Percentiles rank a stretch among this genome's conserved stretches.
These are phyloP conservation scores for Agelastica alni DNA, from an alignment of 2,888 invertebrate genomes.

Conservation along the genomic window DNA sequence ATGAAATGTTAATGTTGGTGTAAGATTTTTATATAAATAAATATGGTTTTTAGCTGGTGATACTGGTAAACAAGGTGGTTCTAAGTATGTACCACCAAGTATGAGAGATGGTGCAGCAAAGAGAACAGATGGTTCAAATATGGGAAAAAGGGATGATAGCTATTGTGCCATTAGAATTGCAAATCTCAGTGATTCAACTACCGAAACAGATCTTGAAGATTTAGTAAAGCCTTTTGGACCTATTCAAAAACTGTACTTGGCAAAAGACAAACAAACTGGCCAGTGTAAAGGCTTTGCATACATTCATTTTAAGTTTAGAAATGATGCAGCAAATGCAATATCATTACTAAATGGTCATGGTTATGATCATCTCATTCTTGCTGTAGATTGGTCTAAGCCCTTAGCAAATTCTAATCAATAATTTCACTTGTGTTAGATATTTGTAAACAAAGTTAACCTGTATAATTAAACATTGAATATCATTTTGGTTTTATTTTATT, in stretches of 20 bases:
- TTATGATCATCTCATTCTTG: slow-evolving; percentile 96
- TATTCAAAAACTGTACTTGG: slow-evolving; percentile 91
- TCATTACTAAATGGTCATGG: slow-evolving; percentile 87
- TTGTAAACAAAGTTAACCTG: too few relatives aligned
- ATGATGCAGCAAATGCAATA: slow-evolving; percentile 93
- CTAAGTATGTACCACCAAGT: slow-evolving; percentile 87
- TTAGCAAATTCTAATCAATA: slow-evolving; percentile 26
- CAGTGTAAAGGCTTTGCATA: slow-evolving; percentile 98
- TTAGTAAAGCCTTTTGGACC: slow-evolving; percentile 93
- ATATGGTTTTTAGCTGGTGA: slow-evolving; percentile 38
- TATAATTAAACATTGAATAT: too few relatives aligned
- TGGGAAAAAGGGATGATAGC: slow-evolving; percentile 75
- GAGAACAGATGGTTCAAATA: slow-evolving; percentile 67
- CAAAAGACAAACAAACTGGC: slow-evolving; percentile 88
- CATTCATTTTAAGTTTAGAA: slow-evolving; percentile 90
- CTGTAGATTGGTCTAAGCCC: slow-evolving; percentile 98
- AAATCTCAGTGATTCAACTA: slow-evolving; percentile 94
- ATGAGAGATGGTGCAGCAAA: slow-evolving; percentile 82
- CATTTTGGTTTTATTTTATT: too few relatives aligned
- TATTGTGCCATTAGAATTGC: slow-evolving; percentile 92
- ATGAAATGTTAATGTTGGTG: background rate
- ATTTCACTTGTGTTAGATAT: too few relatives aligned
- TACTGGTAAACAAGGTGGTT: slow-evolving; percentile 55
- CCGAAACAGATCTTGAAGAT: slow-evolving; percentile 93
- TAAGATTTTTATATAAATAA: slow-evolving; percentile 21